These are phyloP conservation scores for Mythimna loreyi DNA, from an alignment of 2,888 invertebrate genomes.

Conservation along the genomic window DNA sequence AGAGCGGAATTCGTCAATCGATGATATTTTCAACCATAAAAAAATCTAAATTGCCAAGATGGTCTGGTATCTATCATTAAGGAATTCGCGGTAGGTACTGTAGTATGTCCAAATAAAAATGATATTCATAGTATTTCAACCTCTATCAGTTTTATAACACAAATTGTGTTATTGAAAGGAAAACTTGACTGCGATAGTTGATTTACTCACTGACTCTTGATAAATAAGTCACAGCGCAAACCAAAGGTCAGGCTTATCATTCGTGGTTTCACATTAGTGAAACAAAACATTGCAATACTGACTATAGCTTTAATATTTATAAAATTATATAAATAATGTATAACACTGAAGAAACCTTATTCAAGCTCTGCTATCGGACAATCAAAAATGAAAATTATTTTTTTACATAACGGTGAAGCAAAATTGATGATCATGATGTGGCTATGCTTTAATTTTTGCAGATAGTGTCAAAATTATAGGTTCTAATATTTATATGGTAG, in stretches of 20 bases:
- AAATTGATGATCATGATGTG: too few relatives aligned
- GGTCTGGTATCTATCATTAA: too few relatives aligned
- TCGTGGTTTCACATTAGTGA: conserved; percentile 1
- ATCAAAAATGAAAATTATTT: background rate
- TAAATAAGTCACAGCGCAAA: conserved; percentile 31
- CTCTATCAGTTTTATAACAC: background rate
- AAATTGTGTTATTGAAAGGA: conserved; percentile 25
- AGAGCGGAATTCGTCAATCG: too few relatives aligned
- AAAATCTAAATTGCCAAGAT: too few relatives aligned
- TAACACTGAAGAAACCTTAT: too few relatives aligned
- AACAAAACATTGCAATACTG: conserved; percentile 30
- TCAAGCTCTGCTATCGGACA: background rate
- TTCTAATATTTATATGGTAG: too few relatives aligned
- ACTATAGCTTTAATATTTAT: background rate
- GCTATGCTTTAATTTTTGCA: too few relatives aligned
- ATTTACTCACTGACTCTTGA: conserved; percentile 30
- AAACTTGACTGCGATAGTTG: conserved; percentile 16
- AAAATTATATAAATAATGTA: background rate
- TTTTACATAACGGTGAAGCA: too few relatives aligned
- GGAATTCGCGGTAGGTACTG: background rate
- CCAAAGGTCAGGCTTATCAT: conserved; percentile 40
- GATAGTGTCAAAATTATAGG: too few relatives aligned
- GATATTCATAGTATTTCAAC: background rate
- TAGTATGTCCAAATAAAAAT: background rate
- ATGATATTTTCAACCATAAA: too few relatives aligned